Base-by-base conservation (phyloP, 2,888 invertebrate species). In the Selenia dentaria region DNA sequence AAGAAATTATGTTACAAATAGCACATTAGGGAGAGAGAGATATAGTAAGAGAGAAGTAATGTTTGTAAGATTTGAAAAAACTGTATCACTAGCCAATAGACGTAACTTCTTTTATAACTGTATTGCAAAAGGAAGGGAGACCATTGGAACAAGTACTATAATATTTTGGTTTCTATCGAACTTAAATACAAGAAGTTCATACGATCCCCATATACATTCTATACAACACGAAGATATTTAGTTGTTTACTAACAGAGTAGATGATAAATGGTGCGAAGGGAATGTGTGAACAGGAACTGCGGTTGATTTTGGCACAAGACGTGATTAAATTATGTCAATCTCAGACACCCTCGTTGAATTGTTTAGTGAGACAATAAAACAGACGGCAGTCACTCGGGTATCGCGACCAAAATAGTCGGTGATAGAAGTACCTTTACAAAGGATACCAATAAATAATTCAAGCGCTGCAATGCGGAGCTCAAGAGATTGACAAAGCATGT, bases 381-480 rank as follows among this genome's bases (percentile, higher is more conserved):
- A 68, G 64, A 62, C 60, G 60, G 60, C 57, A 53, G 59, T 54
- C 64, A 64, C 64, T 66, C 57, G 55, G 57, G 55, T 65, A 54
- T 64, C 61, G 41, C 40, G 51, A 34, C 65, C 53, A 60, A 71
- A 74, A 76, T 73, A 64, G 72, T 68, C 67, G 69, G 63, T 73
- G 79, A 79, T 73, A 73, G 41, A 51, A 29, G 37, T 42, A 43
- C 22, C 22, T 22, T 22, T 77, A 79, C 77, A 83, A 80, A 81
- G 78, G 74, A 71, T 67, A 69, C 75, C 81, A 70, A 84, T 87
- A 84, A 83, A 87, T 86, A 86, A 86, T 82, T 84, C 79, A 86
- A 80, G 77, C 70, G 74, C 80, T 83, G 86, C 84, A 84, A 76
- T 87, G 84, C 84, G 81, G 83, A 74, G 78, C 70, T 78, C 63